Evolutionary conservation across 2,113 vertebrate genomes (phyloP).

Genomic region (Lipophrys pholis): DNA sequence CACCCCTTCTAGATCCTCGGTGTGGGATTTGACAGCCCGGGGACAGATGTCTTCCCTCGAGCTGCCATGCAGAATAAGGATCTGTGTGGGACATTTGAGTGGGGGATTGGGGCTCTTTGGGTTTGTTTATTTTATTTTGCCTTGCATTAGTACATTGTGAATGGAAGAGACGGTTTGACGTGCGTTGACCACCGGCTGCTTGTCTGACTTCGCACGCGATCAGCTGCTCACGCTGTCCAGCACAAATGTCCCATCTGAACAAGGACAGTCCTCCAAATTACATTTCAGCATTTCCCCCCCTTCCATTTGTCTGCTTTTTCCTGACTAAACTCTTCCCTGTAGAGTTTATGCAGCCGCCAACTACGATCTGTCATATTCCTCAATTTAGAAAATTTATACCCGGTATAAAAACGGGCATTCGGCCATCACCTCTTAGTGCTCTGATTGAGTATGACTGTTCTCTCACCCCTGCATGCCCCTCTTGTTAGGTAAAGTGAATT

Average conservation of each 20-base stretch:
- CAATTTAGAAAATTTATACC: conserved; percentile 40
- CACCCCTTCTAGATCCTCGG: conserved; percentile 33
- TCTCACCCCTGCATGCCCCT: conserved; percentile 63
- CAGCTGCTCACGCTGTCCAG: conserved; percentile 52
- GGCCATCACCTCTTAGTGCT: conserved; percentile 79
- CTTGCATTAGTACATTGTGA: conserved; percentile 63
- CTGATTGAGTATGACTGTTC: conserved; percentile 69
- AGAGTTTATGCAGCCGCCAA: background rate
- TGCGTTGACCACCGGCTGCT: conserved; percentile 42
- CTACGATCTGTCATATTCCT: conserved; percentile 48
- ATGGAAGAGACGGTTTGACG: conserved; percentile 54
- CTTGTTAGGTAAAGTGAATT: conserved; percentile 79
- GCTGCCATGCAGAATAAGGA: conserved; percentile 67
- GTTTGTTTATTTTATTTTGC: conserved; percentile 80
- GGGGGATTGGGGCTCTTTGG: conserved; percentile 40
- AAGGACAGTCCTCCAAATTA: background rate
- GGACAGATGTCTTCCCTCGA: conserved; percentile 74
- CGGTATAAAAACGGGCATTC: conserved; percentile 65
- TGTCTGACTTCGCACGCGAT: conserved; percentile 59
- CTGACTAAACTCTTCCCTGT: background rate
- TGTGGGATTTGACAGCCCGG: conserved; percentile 67
- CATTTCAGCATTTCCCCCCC: no score
- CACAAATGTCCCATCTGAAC: conserved; percentile 14
- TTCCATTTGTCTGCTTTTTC: background rate
- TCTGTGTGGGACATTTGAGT: conserved; percentile 37